These are phyloP conservation scores for Ceratotherium simum DNA, from an alignment of 2,113 vertebrate species.

Conservation along the genomic window DNA sequence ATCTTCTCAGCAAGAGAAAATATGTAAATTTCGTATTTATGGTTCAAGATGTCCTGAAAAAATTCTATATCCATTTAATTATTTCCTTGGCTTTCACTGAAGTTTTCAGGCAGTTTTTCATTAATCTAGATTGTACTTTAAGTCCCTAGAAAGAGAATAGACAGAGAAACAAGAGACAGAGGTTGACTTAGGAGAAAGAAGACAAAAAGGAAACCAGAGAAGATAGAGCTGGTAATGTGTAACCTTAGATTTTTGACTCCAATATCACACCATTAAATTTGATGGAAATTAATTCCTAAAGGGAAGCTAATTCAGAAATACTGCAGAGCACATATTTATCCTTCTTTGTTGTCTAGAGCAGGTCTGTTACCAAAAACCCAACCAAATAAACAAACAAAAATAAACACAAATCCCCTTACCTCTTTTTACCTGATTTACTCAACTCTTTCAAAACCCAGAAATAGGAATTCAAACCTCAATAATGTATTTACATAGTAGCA, in stretches of 20 bases:
- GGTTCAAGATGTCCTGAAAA: slow-evolving; percentile 34
- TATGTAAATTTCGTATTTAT: background rate
- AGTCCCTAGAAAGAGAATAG: background rate
- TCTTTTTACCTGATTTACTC: slow-evolving; percentile 38
- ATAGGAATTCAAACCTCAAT: slow-evolving; percentile 43
- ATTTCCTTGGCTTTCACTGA: slow-evolving; percentile 33
- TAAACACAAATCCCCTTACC: background rate
- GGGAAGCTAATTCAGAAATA: slow-evolving; percentile 42
- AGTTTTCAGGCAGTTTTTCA: background rate
- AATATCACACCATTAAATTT: background rate
- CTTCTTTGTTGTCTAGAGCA: background rate
- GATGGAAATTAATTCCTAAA: slow-evolving; percentile 12
- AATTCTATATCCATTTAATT: background rate
- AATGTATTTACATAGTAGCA: slow-evolving; percentile 77
- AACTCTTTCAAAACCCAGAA: slow-evolving; percentile 60
- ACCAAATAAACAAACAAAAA: slow-evolving; percentile 7
- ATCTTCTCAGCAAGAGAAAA: background rate
- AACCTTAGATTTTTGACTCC: background rate
- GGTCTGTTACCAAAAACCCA: background rate
- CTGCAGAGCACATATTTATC: background rate
- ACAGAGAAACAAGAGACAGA: background rate
- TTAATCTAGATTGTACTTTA: slow-evolving; percentile 39
- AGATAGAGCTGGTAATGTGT: background rate
- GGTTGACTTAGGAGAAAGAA: background rate
- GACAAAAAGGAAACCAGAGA: background rate